Base-by-base conservation (phyloP, 1,140 invertebrate genomes). In the Pseudomyrmex sp. region DNA sequence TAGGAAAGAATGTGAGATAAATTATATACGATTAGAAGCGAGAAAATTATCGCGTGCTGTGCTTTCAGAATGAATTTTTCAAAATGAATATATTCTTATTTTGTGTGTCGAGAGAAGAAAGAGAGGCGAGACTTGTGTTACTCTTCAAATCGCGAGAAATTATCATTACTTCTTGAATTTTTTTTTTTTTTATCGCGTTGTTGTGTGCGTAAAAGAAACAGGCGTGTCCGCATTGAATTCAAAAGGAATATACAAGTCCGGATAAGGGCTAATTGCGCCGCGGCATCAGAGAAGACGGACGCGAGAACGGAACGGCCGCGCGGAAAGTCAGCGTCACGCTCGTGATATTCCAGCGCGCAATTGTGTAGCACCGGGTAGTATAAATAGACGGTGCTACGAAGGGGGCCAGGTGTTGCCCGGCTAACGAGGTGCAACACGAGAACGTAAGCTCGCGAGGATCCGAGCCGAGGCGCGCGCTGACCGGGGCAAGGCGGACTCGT, bases 381-480 rank as follows among this genome's bases (percentile, higher is more conserved):
- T 50, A 88, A 87, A 84, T 74, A 87, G 73, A 80, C 63, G 65
- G 48, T 44, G 44, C 13, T 58, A 59, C 63, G 46, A 66, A 48
- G 35, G 65, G 54, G 74, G 82, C 61, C 82, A 84, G 82, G 86
- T 84, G 86, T 79, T 84, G 69, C 26, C 66, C 68, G 26, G 44
- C 58, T 88, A 88, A 88, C 86, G 86, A 87, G 85, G 61, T 87
- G 82, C 82, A 87, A 80, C 85, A 84, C 85, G 86, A 88, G 85
- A 88, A 80, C 56, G 75, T 18, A 69, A 69, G 59, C 56, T 73
- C 80, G 72, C 58, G 58, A 73, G 70, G 72, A 80, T 62, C 61
- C 62, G 35, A 35, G 70, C 52, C 59, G 44, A 23, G 84, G 79
- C 59, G 59, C 75, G 68, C 76, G 73, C 59, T 87, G 86, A 84